Evolutionary conservation across 1,140 invertebrate species (phyloP), one percentile per base, ranked within the genome.

Genomic region (Drosophila pectinifera): DNA sequence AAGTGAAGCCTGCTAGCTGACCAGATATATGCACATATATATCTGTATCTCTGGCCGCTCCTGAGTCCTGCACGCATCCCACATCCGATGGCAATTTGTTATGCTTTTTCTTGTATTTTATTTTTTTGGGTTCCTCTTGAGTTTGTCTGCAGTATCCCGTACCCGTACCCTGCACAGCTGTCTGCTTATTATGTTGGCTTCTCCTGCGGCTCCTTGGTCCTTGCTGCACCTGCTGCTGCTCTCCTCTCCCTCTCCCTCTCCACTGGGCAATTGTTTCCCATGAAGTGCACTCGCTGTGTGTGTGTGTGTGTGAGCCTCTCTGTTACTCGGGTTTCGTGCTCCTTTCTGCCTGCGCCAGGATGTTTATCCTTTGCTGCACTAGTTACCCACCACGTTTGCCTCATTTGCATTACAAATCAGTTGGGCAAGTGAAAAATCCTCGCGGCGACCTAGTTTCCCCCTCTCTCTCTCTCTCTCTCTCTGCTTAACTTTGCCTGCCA

Each of bases 321-420:
- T n/a, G n/a, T n/a, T n/a, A n/a, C 39, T 53, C 24, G n/a, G 53
- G 13, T 56, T 39, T 43, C 54, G 39, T 16, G 48, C 48, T 51
- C 28, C 13, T 16, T 43, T 18, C 42, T 57, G 48, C 34, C 39
- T 36, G 24, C 16, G 16, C 34, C 39, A 53, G 62, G 48, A 54
- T 80, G 65, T 88, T 67, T 82, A 80, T 83, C 72, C 83, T 80
- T 64, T 58, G 49, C 58, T 76, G 79, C 61, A 58, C 67, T 73
- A 85, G 80, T 80, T 78, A 64, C 65, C 53, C 45, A 11, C 45
- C 46, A 53, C 49, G 49, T 72, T 88, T 72, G 75, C 84, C 78
- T 88, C 84, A 88, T 88, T 88, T 88, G 83, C 83, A 88, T 88
- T 88, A 89, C 84, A 88, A 88, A 89, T 88, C 84, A 83, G 67